Evolutionary conservation across 2,888 invertebrate species (phyloP).

Genomic region (Dugesia japonica): DNA sequence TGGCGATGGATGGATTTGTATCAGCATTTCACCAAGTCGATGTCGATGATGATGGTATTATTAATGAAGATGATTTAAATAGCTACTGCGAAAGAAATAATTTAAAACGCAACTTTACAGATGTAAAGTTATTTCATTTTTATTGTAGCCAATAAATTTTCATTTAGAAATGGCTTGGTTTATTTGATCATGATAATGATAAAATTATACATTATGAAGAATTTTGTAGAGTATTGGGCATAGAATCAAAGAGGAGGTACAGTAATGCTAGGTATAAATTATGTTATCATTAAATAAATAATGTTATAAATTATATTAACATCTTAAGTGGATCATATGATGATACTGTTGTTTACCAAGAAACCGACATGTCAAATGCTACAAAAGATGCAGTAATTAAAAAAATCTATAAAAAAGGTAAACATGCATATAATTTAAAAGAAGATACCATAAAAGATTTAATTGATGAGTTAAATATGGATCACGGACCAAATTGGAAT

Average conservation of each 20-base stretch:
- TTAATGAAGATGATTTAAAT: constrained; percentile 24
- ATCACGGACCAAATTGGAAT: background rate
- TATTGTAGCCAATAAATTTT: background rate
- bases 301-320: background rate
- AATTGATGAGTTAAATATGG: background rate
- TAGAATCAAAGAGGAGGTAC: background rate
- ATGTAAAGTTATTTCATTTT: background rate
- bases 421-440: background rate
- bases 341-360: background rate
- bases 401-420: background rate
- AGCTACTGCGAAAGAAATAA: constrained; percentile 17
- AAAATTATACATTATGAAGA: background rate
- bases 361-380: background rate
- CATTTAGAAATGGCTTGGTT: background rate
- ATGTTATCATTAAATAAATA: background rate
- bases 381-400: constrained; percentile 4
- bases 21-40: constrained; percentile 26
- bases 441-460: background rate
- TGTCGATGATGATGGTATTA: constrained; percentile 25
- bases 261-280: background rate
- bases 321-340: background rate
- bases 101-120: background rate
- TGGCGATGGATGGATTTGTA: constrained; percentile 17
- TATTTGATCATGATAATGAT: background rate
- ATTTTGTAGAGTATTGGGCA: background rate